phyloP scores from a whole-genome alignment of 2,797 vertebrate species.

The Darevskia nairensis region DNA sequence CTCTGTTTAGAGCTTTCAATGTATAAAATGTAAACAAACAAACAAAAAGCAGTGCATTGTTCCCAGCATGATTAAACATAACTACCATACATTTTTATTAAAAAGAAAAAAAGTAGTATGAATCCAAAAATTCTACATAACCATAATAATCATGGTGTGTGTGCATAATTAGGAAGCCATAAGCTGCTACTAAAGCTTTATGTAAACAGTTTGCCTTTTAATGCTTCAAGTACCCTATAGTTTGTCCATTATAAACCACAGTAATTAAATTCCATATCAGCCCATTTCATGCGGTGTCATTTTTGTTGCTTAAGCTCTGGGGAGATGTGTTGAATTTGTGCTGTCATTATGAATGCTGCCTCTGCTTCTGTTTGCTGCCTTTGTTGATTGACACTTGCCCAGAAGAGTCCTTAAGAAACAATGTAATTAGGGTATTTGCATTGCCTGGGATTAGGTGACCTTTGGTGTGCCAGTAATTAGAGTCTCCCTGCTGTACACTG shows the following conservation, averaged over 20 bases:
- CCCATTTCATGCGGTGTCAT: slow-evolving; percentile 47
- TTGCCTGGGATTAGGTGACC: slow-evolving; percentile 86
- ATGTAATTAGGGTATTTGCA: slow-evolving; percentile 89
- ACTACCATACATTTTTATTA: not conserved
- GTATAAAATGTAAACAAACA: not conserved
- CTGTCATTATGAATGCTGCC: slow-evolving; percentile 30
- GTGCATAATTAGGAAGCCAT: slow-evolving; percentile 53
- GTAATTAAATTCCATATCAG: slow-evolving; percentile 60
- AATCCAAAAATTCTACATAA: slow-evolving; percentile 29
- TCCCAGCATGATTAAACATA: slow-evolving; percentile 27
- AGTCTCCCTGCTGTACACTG: slow-evolving; percentile 79
- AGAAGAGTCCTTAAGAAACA: slow-evolving; percentile 76
- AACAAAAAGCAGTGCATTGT: slow-evolving; percentile 2
- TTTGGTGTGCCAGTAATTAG: slow-evolving; percentile 93
- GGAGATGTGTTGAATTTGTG: slow-evolving; percentile 51
- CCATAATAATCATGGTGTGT: slow-evolving; percentile 3
- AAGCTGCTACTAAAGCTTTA: slow-evolving; percentile 60
- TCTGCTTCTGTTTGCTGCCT: slow-evolving; percentile 72
- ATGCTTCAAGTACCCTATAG: slow-evolving; percentile 41
- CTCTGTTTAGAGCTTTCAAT: slow-evolving; percentile 31
- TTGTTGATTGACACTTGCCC: slow-evolving; percentile 83
- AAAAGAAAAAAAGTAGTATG: slow-evolving; percentile 30
- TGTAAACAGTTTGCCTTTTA: slow-evolving; percentile 45
- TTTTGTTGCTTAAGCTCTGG: slow-evolving; percentile 41
- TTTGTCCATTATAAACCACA: slow-evolving; percentile 47